Evolutionary conservation across 2,888 invertebrate genomes (phyloP).

Genomic region (Agrenia bidenticulata): DNA sequence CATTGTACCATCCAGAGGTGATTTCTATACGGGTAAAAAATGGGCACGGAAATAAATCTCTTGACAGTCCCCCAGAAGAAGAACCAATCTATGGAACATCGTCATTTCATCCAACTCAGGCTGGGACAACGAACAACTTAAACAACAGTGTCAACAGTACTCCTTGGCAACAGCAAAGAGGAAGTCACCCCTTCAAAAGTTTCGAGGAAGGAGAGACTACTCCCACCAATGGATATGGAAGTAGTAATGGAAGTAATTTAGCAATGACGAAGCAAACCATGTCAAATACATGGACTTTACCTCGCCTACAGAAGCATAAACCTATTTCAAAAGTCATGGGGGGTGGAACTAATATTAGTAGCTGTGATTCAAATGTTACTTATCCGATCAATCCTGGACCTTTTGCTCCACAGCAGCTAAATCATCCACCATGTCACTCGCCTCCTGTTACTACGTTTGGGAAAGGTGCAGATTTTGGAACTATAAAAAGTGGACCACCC

Average conservation of each 20-base stretch:
- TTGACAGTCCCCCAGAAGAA: constrained; percentile 45
- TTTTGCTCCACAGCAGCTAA: background rate
- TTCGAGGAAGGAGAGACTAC: constrained; percentile 90
- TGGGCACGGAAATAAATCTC: constrained; percentile 42
- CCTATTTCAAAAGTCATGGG: constrained; percentile 72
- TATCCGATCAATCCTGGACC: constrained; percentile 20
- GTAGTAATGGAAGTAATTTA: constrained; percentile 18
- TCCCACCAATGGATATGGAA: constrained; percentile 66
- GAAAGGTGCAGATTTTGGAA: background rate
- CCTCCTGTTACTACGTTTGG: constrained; percentile 9
- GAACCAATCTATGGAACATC: constrained; percentile 52
- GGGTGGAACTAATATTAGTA: constrained; percentile 14
- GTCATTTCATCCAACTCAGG: constrained; percentile 43
- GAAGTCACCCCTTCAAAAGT: constrained; percentile 23
- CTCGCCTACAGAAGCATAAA: constrained; percentile 79
- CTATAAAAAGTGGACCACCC: constrained; percentile 41
- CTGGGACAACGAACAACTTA: background rate
- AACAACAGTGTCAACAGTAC: background rate
- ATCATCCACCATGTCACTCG: background rate
- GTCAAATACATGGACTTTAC: constrained; percentile 66
- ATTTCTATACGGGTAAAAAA: constrained; percentile 57
- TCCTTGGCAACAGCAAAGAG: constrained; percentile 5
- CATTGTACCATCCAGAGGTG: constrained; percentile 56
- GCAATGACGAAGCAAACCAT: constrained; percentile 20
- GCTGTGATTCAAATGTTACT: constrained; percentile 13